A percentile compares a stretch with the other conserved stretches of the same genome.
phyloP scores from a whole-genome alignment of 2,888 invertebrate genomes.

The Leptinotarsa tumamoca region DNA sequence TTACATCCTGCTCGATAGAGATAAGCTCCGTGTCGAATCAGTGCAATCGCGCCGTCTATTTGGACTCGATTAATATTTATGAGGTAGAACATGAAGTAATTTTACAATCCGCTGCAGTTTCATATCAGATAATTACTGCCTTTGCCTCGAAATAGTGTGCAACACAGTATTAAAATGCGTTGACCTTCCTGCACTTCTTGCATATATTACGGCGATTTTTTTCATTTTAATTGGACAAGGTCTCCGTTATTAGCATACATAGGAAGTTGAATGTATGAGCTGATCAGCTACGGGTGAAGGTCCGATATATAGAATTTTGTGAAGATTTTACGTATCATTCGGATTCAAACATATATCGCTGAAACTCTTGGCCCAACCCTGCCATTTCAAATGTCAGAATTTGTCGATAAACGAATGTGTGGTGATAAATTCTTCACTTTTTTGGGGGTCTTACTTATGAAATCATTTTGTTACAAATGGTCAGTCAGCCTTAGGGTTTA shows the following conservation, averaged over 20 bases:
- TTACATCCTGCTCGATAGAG: slow-evolving; percentile 5
- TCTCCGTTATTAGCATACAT: slow-evolving; percentile 3
- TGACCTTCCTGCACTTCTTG: slow-evolving; percentile 31
- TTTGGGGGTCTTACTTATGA: too few species aligned
- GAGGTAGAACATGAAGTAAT: slow-evolving; percentile 40
- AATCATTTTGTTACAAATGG: too few species aligned
- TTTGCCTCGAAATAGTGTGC: slow-evolving; percentile 35
- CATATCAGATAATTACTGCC: slow-evolving; percentile 44
- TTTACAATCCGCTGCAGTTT: slow-evolving; percentile 43
- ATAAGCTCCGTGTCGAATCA: slow-evolving; percentile 26
- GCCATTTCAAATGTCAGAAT: too few species aligned
- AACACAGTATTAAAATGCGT: slow-evolving; percentile 36
- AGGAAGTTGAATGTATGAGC: not conserved
- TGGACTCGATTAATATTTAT: slow-evolving; percentile 44
- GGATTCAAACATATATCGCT: too few species aligned
- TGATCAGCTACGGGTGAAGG: not conserved
- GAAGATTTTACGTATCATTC: too few species aligned
- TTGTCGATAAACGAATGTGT: too few species aligned
- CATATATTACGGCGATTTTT: slow-evolving; percentile 14
- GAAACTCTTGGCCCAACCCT: too few species aligned
- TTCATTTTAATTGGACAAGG: slow-evolving; percentile 12
- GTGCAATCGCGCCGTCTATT: slow-evolving; percentile 36
- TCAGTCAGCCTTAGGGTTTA: too few species aligned
- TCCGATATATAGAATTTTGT: not conserved
- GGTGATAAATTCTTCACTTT: too few species aligned